Evolutionary conservation across 23 tunicate species (phyloP), one percentile per base, ranked within the genome.

Genomic region (Trididemnum clinides): DNA sequence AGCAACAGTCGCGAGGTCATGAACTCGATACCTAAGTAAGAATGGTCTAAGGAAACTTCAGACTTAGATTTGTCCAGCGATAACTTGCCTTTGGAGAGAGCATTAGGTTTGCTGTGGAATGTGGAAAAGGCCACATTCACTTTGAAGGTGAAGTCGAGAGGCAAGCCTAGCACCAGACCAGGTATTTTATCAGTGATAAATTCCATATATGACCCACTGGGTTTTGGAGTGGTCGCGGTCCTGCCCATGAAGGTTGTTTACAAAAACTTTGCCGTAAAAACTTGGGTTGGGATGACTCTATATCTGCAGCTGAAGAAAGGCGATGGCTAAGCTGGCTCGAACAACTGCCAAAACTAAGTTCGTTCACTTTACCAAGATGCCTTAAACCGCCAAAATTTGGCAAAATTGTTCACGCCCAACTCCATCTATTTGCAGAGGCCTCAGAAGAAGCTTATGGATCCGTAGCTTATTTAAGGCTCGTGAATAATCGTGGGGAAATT

Each of bases 371-470:
- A 2, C 83, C 84, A 75, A 74, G 84, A 32, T 76, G 89, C 54
- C 73, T 19, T 81, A 77, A 75, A 26, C 84, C 84, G 7, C 50
- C 29, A 15, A 33, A 58, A 18, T 85, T 85, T 54, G 64, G 50
- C 15, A 39, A 86, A 62, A 34, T 64, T 6, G 34, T 33, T 7
- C 33, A 37, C 18, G 63, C 57, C 18, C 84, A 76, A 1, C 64
- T 75, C 15, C 89, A 86, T 77, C 75, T 62, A 35, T 86, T 86
- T 39, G 74, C 84, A 29, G 84, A 86, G 49, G 83, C 84, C 20
- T 77, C 84, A n/a, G 76, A 85, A 2, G 77, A 49, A 29, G 71
- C 82, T 0, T 73, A 85, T 57, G 89, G 82, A 33, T 77, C 76
- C 19, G 83, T 77, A 10, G 37, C 84, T 44, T 86, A 86, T 34